Conservation (phyloP, 2,888 invertebrate species). For the Melikaiella ostensackeni region DNA sequence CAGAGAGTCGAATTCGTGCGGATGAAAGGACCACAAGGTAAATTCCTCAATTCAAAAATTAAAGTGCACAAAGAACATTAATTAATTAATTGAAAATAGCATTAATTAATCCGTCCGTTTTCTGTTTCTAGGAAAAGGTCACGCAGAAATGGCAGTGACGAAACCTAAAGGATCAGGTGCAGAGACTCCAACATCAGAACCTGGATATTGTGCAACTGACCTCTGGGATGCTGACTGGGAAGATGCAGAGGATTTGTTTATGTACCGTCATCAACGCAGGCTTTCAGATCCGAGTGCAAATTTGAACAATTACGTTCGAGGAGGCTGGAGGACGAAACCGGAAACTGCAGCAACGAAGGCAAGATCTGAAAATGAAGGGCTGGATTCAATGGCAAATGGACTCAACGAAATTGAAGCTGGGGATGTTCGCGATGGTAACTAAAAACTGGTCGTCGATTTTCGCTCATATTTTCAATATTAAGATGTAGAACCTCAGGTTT, state of each 20-base stretch:
- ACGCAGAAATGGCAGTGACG: slow-evolving; percentile 99
- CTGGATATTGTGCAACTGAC: slow-evolving; percentile 90
- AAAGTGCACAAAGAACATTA: background rate
- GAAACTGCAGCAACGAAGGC: slow-evolving; percentile 81
- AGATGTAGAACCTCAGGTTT: background rate
- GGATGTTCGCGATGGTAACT: slow-evolving; percentile 92
- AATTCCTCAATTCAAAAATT: slow-evolving; percentile 23
- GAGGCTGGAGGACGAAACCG: slow-evolving; percentile 87
- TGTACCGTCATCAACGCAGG: slow-evolving; percentile 89
- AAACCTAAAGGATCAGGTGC: slow-evolving; percentile 94
- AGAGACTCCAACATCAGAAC: slow-evolving; percentile 96
- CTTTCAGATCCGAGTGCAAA: slow-evolving; percentile 96
- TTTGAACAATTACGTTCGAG: slow-evolving; percentile 89
- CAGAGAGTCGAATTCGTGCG: slow-evolving; percentile 98
- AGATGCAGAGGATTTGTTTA: slow-evolving; percentile 91
- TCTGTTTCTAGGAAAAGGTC: slow-evolving; percentile 83
- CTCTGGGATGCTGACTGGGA: slow-evolving; percentile 95
- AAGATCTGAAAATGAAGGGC: slow-evolving; percentile 94
- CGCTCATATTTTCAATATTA: background rate
- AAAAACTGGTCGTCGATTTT: slow-evolving; percentile 33
- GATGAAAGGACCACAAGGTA: slow-evolving; percentile 97
- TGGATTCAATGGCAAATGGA: slow-evolving; percentile 90
- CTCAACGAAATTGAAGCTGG: slow-evolving; percentile 96
- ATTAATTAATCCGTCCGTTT: background rate
- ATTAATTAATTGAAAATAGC: background rate